phyloP scores from a whole-genome alignment of 2,888 invertebrate genomes.

The Parascotia fuliginaria region DNA sequence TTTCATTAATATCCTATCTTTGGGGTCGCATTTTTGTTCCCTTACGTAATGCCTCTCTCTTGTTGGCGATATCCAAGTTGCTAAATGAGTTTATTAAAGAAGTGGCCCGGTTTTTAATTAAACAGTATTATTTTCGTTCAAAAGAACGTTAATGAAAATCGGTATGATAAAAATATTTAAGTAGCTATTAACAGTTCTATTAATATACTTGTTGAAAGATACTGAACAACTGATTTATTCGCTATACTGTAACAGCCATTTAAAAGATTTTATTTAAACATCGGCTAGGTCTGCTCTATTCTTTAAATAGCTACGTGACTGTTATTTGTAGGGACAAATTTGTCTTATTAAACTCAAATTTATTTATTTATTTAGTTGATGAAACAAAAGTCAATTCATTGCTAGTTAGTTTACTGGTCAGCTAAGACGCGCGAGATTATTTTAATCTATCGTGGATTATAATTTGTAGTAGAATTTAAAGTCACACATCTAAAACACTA shows the following conservation, averaged over 20 bases:
- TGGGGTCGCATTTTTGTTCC: background rate
- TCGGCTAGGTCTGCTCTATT: background rate
- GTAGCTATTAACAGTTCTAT: background rate
- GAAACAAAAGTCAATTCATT: no score
- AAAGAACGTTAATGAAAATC: background rate
- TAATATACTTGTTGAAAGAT: background rate
- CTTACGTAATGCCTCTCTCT: background rate
- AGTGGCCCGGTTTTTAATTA: background rate
- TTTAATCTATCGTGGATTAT: no score
- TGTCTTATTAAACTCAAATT: no score
- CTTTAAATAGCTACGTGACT: background rate
- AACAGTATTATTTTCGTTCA: background rate
- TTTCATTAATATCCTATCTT: background rate
- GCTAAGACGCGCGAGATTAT: no score
- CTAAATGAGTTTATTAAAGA: background rate
- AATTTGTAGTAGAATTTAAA: no score
- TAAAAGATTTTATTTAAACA: background rate
- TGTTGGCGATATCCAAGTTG: background rate
- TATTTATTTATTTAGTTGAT: no score
- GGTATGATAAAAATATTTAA: background rate
- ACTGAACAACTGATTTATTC: conserved; percentile 3
- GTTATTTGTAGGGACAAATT: no score
- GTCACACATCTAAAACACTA: no score
- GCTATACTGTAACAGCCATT: no score
- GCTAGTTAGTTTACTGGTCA: no score